phyloP scores from a whole-genome alignment of 1,140 invertebrate species.

The Formica exsecta region DNA sequence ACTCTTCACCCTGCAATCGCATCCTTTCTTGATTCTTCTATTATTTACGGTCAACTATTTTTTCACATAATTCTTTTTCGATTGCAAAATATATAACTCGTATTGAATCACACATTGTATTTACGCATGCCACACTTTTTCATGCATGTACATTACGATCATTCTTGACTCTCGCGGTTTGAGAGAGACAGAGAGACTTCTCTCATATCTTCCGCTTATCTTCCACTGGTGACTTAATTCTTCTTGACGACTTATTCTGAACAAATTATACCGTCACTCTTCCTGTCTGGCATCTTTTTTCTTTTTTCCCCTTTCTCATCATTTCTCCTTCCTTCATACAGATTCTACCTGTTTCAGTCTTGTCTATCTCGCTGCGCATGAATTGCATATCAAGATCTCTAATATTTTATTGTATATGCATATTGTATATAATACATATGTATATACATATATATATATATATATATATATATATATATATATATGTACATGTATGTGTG shows the following conservation, averaged over 20 bases:
- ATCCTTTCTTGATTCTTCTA: background rate
- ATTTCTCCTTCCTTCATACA: constrained; percentile 43
- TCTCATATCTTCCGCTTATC: constrained; percentile 38
- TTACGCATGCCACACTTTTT: constrained; percentile 36
- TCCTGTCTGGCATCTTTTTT: constrained; percentile 20
- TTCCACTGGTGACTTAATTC: constrained; percentile 56
- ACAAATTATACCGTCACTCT: constrained; percentile 33
- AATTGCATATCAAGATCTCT: constrained; percentile 71
- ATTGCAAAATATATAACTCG: constrained; percentile 20
- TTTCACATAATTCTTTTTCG: too few relatives aligned
- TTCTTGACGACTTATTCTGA: constrained; percentile 46
- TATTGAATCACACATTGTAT: constrained; percentile 5
- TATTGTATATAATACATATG: constrained; percentile 23
- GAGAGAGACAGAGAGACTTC: background rate
- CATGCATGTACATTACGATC: constrained; percentile 11
- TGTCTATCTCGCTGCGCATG: constrained; percentile 62
- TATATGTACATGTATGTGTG: constrained; percentile 6
- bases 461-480: constrained; percentile 25
- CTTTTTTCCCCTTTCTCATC: background rate
- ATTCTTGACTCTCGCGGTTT: constrained; percentile 7
- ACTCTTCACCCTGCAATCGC: background rate
- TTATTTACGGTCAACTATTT: background rate
- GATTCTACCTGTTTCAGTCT: constrained; percentile 45
- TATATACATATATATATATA: constrained; percentile 5
- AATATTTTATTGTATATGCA: constrained; percentile 13